Percentiles rank a stretch among this genome's conserved stretches.
Evolutionary conservation across 2,113 vertebrate species (phyloP).

Genomic region (Phasianus colchicus): DNA sequence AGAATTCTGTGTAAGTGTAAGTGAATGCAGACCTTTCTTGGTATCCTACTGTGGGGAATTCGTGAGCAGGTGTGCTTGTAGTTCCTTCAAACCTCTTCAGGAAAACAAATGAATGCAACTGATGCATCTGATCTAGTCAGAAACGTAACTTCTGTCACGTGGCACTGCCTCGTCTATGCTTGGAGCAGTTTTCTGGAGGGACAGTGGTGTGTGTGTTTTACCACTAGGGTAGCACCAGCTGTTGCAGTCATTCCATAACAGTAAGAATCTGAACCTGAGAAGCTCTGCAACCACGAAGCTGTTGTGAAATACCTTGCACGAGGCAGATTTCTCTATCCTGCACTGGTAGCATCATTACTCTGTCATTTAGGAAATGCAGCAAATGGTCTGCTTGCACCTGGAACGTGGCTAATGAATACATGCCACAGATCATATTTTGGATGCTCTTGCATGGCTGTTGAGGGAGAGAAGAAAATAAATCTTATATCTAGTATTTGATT

Average conservation of each 20-base stretch:
- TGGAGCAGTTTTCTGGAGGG: neutral
- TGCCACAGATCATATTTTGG: neutral
- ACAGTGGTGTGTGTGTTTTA: neutral
- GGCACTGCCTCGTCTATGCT: neutral
- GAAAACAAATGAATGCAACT: neutral
- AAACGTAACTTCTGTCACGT: neutral
- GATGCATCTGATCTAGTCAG: neutral
- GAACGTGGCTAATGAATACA: neutral
- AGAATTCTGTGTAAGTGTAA: neutral
- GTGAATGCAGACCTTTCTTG: neutral
- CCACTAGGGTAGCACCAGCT: neutral
- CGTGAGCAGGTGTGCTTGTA: fast-evolving
- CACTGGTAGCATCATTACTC: neutral
- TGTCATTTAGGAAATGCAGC: neutral
- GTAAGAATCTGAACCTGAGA: neutral
- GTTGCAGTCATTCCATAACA: neutral
- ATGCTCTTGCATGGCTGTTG: neutral
- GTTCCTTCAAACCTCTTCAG: neutral
- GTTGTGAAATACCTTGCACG: neutral
- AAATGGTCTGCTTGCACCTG: neutral
- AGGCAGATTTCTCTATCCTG: neutral
- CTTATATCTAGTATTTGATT: neutral
- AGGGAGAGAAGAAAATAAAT: neutral
- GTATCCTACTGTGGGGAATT: neutral
- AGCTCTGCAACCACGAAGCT: neutral